Evolutionary conservation across 2,113 vertebrate species (phyloP), one percentile per base, ranked within the genome.

Genomic region (Genyomyrus donnyi): DNA sequence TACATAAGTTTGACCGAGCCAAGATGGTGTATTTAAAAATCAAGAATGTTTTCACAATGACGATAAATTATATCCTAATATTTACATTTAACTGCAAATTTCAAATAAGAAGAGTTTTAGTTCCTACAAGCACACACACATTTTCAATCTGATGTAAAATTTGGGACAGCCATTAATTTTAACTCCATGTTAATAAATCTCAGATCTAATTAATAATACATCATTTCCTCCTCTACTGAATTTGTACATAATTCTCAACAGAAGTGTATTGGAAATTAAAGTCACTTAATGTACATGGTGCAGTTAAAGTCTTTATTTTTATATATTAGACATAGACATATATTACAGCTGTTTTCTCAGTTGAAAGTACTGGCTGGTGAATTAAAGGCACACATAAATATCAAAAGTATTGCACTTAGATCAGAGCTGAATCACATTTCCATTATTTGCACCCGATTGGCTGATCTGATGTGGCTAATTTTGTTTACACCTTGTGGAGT

Each of bases 241-340:
- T 87, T 87, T 87, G 27, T 87, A 35, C n/a, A 50, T 53, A 87
- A 56, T 87, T 87, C 17, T 87, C 49, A 87, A 56, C 49, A 53
- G 31, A 87, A 42, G 50, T 53, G 4, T 27, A 35, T 24, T 56
- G 85, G 10, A 52, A 49, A 86, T 86, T 27, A 49, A 48, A 49
- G 85, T n/a, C 46, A 27, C 5, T 56, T 87, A 87, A 52, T 87
- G 85, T 27, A 27, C 24, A 87, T 50, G 85, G 48, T 50, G 4
- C 27, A 50, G 15, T 46, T 86, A 27, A 86, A 49, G 85, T 52
- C 4, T 87, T 53, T 53, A 50, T 52, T n/a, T 87, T 87, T 27
- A 87, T 87, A 53, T 27, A n/a, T n/a, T n/a, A 87, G 6, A 87
- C 85, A 86, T 19, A 53, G 17, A 21, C 52, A 53, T 87, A 53